Evolutionary conservation across 1,140 invertebrate genomes (phyloP), one percentile per base, ranked within the genome.

Genomic region (Cataglyphis hispanica): DNA sequence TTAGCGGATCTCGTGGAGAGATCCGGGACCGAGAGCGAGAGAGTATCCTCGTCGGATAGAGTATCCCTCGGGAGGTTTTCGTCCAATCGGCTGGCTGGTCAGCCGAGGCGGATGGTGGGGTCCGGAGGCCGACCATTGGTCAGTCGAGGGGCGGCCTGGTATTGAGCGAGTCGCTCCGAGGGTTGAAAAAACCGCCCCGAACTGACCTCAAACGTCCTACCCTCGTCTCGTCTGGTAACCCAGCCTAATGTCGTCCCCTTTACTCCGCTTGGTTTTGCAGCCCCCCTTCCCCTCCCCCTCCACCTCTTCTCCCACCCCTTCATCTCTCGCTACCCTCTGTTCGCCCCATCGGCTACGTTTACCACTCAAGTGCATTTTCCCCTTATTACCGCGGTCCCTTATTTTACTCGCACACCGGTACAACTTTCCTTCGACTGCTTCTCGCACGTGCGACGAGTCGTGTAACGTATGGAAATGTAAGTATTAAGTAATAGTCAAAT

Each of bases 151-250:
- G 91, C 91, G 89, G 92, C 88, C 92, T 89, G 93, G 94, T 94
- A 95, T 95, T 94, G 94, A 94, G 93, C 94, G 94, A 93, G 89
- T 91, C 91, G 91, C 89, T 93, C 91, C 91, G 92, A 93, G 93
- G 93, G 93, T 92, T 92, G 93, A 95, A 95, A 95, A 95, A 95
- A 95, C 93, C 94, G 93, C 93, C 94, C 94, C 93, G 92, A 94
- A 94, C 93, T 95, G 94, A 95, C 94, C 94, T 95, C 94, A 94
- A 94, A 94, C 92, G 94, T 94, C 93, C 94, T 95, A 95, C 94
- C 94, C 94, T 94, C 93, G 92, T 94, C 93, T 94, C 90, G 87
- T 91, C 92, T 86, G 91, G 91, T 92, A 91, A 93, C 91, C 93
- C 93, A 93, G 92, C 92, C 93, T 93, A 93, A 93, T 92, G 88